Evolutionary conservation across 2,888 invertebrate species (phyloP).

Genomic region (Stenichneumon culpator): DNA sequence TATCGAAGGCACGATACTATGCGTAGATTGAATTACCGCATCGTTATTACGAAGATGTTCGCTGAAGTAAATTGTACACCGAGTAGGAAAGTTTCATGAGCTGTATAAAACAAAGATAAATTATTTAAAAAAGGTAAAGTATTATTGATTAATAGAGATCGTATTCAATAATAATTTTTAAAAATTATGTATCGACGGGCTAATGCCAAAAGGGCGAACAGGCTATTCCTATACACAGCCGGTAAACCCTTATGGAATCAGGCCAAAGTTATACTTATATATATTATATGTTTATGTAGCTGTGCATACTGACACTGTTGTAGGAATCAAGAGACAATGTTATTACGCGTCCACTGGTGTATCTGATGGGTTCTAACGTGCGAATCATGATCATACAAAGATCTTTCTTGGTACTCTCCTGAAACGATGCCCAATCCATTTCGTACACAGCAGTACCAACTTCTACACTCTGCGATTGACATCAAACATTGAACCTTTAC

Average conservation of each 20-base stretch:
- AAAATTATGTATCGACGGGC: too few species aligned
- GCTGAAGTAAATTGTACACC: background rate
- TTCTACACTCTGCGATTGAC: conserved; percentile 55
- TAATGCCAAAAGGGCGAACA: too few species aligned
- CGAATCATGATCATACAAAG: conserved; percentile 63
- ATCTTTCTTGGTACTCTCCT: conserved; percentile 53
- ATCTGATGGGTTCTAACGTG: conserved; percentile 51
- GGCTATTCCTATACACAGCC: too few species aligned
- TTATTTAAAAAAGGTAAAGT: background rate
- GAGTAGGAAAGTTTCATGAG: background rate
- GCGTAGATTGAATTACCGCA: background rate
- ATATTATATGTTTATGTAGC: background rate
- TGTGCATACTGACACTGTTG: conserved; percentile 47
- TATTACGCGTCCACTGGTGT: conserved; percentile 56
- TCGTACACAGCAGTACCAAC: conserved; percentile 58
- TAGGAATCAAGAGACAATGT: conserved; percentile 65
- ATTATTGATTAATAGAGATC: background rate
- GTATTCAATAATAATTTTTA: too few species aligned
- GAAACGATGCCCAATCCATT: conserved; percentile 60
- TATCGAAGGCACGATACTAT: background rate
- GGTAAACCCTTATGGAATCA: background rate
- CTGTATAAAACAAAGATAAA: background rate
- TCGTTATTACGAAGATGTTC: background rate
- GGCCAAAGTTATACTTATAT: background rate
- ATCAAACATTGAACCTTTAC: conserved; percentile 4